phyloP scores from a whole-genome alignment of 2,797 vertebrate species.

The Pygocentrus nattereri region DNA sequence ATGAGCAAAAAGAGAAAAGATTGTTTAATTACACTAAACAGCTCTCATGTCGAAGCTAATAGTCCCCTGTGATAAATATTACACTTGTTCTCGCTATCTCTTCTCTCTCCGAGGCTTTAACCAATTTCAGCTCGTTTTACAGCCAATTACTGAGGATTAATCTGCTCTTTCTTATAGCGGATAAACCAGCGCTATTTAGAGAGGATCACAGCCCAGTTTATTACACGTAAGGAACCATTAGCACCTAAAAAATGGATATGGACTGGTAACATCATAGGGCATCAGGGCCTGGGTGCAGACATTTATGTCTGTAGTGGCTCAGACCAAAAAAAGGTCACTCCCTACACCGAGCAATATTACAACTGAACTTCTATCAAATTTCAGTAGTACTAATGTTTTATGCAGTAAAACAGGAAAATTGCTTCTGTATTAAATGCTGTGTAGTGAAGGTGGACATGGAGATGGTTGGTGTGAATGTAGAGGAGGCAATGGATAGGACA shows the following conservation, averaged over 20 bases:
- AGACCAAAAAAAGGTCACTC: background rate
- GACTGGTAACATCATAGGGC: background rate
- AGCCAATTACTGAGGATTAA: constrained; percentile 61
- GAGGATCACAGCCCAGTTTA: constrained; percentile 33
- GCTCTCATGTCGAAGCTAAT: constrained; percentile 56
- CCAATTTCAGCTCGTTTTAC: constrained; percentile 60
- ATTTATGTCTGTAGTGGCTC: background rate
- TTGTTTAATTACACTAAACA: constrained; percentile 60
- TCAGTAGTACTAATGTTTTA: background rate
- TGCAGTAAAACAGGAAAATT: background rate
- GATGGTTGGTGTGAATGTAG: too few species aligned
- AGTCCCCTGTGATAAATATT: constrained; percentile 58
- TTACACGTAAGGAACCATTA: constrained; percentile 43
- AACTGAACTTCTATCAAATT: background rate
- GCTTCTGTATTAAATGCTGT: background rate
- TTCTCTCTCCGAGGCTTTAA: constrained; percentile 49
- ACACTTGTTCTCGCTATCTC: constrained; percentile 49
- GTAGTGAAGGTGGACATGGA: too few species aligned
- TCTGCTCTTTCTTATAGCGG: constrained; percentile 42
- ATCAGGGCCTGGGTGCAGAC: background rate
- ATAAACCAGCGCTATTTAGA: constrained; percentile 48
- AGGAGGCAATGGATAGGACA: too few species aligned
- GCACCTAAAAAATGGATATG: constrained; percentile 14
- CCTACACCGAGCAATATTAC: background rate
- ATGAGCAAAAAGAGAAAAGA: constrained; percentile 46